These are phyloP conservation scores for Tylochromis polylepis DNA, from an alignment of 2,113 vertebrate genomes.

Conservation along the genomic window DNA sequence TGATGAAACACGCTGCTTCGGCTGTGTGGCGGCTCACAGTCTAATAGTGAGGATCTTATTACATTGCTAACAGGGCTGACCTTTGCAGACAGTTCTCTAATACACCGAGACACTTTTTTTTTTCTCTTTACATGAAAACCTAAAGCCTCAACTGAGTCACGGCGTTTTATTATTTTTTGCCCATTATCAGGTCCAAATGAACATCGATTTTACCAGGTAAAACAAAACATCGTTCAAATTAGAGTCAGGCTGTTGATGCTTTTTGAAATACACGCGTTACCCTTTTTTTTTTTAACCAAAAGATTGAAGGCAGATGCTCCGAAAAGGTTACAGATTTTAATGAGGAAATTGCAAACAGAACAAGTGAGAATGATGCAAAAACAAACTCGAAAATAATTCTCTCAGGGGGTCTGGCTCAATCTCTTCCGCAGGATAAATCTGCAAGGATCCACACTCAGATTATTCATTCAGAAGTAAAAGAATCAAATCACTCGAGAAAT, in stretches of 20 bases:
- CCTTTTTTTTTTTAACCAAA: not conserved
- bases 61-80: not conserved
- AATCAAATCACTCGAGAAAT: not conserved
- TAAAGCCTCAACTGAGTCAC: not conserved
- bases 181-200: not conserved
- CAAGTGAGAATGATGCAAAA: not conserved
- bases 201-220: not conserved
- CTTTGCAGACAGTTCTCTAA: not conserved
- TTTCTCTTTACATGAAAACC: not conserved
- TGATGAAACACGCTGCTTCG: not conserved
- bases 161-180: not conserved
- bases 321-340: not conserved
- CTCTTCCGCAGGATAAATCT: not conserved
- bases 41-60: not conserved
- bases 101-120: not conserved
- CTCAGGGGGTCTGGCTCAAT: not conserved
- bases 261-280: not conserved
- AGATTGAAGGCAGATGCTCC: not conserved
- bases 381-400: not conserved
- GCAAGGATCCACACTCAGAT: not conserved
- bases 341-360: not conserved
- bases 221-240: not conserved
- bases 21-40: not conserved
- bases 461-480: not conserved
- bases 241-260: not conserved